Conservation (phyloP, 2,113 vertebrate genomes). For the Daboia siamensis region DNA sequence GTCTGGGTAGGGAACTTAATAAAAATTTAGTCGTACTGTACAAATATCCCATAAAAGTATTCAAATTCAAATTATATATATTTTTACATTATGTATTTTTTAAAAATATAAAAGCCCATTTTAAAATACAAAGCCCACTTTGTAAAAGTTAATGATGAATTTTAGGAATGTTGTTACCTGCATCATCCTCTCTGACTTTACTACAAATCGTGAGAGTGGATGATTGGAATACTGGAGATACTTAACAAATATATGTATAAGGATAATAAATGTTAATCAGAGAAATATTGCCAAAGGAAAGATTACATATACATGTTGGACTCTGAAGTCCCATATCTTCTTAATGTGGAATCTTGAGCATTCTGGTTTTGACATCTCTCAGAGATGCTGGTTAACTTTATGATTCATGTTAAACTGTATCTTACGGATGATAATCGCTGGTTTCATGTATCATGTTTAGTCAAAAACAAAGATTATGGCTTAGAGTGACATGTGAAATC, state of each 20-base stretch:
- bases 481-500: neutral
- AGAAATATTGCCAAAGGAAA: neutral
- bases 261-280: neutral
- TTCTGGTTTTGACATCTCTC: neutral
- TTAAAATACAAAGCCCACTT: neutral
- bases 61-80: neutral
- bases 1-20: neutral
- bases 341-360: constrained; percentile 1
- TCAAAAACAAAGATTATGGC: neutral
- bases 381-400: neutral
- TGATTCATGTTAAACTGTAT: neutral
- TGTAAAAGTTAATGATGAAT: neutral
- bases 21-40: neutral
- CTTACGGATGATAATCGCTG: neutral
- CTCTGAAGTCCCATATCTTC: neutral
- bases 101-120: neutral
- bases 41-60: neutral
- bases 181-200: neutral
- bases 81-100: neutral
- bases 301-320: neutral
- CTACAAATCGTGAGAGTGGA: neutral
- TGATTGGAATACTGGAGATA: neutral
- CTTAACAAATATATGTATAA: neutral
- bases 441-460: neutral
- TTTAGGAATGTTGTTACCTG: neutral